phyloP scores from a whole-genome alignment of 1,140 invertebrate species.

The Orius insidiosus region DNA sequence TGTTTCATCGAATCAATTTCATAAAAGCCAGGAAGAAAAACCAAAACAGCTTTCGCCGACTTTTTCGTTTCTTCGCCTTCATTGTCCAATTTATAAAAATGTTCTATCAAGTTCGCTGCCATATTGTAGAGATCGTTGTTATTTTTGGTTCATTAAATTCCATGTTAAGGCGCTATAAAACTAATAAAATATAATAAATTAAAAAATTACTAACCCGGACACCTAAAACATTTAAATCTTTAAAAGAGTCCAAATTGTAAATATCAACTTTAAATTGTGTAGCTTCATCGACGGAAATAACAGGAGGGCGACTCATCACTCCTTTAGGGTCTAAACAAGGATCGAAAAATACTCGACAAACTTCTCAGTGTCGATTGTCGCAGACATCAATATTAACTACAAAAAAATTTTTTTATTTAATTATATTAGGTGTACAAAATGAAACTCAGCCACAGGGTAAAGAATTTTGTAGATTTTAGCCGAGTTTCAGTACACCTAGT shows the following conservation, averaged over 20 bases:
- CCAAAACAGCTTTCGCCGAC: conserved; percentile 40
- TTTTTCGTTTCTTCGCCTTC: conserved; percentile 23
- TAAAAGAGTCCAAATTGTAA: conserved; percentile 52
- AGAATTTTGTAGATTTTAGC: no score
- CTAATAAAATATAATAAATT: conserved; percentile 6
- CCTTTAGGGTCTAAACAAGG: conserved; percentile 24
- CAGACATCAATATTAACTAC: conserved; percentile 71
- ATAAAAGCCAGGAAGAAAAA: conserved; percentile 73
- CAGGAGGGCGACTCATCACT: conserved; percentile 28
- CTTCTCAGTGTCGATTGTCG: conserved; percentile 55
- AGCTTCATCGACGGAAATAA: conserved; percentile 35
- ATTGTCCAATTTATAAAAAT: conserved; percentile 53
- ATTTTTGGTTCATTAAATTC: conserved; percentile 33
- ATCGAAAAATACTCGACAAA: conserved; percentile 58
- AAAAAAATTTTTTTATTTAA: no score
- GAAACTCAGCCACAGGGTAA: no score
- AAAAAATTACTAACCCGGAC: not conserved
- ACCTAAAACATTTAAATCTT: conserved; percentile 25
- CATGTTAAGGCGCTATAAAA: conserved; percentile 28
- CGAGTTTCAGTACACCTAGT: no score
- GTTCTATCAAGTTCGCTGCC: conserved; percentile 44
- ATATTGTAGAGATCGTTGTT: conserved; percentile 32
- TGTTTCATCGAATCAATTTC: conserved; percentile 54
- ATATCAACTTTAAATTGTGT: conserved; percentile 36
- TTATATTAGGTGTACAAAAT: not conserved